Evolutionary conservation across 2,797 vertebrate genomes (phyloP).

Genomic region (Gymnothorax javanicus): DNA sequence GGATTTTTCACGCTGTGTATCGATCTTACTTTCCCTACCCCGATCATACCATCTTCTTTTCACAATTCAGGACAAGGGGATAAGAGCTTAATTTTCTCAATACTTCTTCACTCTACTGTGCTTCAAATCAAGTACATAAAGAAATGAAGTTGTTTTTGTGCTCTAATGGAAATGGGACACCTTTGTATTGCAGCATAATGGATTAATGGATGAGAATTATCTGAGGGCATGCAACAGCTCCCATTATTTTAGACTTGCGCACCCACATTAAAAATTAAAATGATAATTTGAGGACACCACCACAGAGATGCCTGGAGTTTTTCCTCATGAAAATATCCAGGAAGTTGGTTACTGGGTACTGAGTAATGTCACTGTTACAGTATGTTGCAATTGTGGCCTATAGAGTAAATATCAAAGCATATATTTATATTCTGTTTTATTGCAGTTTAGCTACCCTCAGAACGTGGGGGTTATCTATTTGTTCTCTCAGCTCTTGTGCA

Average conservation of each 20-base stretch:
- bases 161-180: conserved; percentile 14
- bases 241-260: neutral
- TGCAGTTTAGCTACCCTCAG: neutral
- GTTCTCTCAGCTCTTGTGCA: neutral
- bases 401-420: neutral
- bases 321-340: neutral
- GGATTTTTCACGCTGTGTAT: no score
- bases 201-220: neutral
- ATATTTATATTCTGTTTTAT: neutral
- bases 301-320: neutral
- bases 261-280: neutral
- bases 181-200: conserved; percentile 12
- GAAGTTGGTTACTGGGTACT: no score
- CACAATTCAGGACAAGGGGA: neutral
- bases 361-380: neutral
- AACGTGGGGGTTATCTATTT: neutral
- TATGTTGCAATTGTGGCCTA: neutral
- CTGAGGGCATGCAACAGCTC: neutral
- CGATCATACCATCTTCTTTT: neutral
- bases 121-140: neutral
- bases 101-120: neutral
- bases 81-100: neutral
- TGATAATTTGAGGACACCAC: neutral
- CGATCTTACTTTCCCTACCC: neutral
- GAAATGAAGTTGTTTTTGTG: neutral